Evolutionary conservation across 2,888 invertebrate genomes (phyloP).

Genomic region (Ormyrus labotus): DNA sequence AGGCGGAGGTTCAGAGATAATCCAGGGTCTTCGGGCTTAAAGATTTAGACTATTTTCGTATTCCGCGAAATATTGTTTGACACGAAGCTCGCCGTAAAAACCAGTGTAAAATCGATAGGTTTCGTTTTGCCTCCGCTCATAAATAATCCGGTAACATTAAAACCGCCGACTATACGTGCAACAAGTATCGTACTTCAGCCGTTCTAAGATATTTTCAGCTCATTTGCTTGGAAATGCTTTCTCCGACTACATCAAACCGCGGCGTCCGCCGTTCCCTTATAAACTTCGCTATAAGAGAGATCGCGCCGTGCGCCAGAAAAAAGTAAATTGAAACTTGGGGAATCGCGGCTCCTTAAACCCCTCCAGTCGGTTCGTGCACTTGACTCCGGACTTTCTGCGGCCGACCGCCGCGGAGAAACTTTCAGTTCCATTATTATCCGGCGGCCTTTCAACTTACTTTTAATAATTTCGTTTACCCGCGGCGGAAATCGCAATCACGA

Average conservation of each 20-base stretch:
- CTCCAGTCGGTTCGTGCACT: neutral
- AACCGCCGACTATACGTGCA: conserved; percentile 12
- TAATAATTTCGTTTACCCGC: conserved; percentile 5
- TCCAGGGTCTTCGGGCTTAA: neutral
- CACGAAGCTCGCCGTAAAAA: neutral
- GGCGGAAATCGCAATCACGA: no score
- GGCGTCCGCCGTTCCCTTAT: no score
- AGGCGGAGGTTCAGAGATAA: no score
- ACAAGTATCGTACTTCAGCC: conserved; percentile 6
- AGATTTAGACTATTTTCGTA: neutral
- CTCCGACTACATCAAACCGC: no score
- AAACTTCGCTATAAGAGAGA: neutral
- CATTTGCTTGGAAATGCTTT: neutral
- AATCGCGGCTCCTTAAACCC: conserved; percentile 6
- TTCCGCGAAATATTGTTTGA: neutral
- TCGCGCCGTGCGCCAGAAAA: neutral
- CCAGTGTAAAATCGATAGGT: neutral
- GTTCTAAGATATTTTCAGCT: neutral
- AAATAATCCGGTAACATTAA: neutral
- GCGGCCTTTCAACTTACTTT: neutral
- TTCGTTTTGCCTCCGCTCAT: neutral
- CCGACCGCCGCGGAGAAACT: neutral
- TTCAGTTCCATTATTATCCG: neutral
- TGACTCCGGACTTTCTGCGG: neutral
- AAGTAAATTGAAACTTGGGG: conserved; percentile 12